A percentile compares a stretch with the other conserved stretches of the same genome.
These are phyloP conservation scores for Stylophora pistillata DNA, from an alignment of 64 coral and sea anemone species.

Conservation along the genomic window DNA sequence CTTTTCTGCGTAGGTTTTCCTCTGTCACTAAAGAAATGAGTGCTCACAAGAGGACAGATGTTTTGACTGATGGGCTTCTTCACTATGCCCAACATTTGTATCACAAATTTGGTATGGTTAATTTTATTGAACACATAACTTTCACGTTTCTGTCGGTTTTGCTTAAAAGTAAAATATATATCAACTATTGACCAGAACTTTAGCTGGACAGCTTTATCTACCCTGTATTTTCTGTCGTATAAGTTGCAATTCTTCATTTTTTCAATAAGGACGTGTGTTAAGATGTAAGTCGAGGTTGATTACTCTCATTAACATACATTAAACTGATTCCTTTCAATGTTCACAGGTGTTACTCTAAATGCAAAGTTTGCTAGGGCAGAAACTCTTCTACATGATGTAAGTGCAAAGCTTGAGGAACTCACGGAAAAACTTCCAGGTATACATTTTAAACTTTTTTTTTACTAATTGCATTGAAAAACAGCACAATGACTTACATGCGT, in stretches of 20 bases:
- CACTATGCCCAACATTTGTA: conserved; percentile 64
- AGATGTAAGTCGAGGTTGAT: too few species aligned
- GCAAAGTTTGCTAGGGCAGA: conserved; percentile 51
- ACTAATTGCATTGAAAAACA: too few species aligned
- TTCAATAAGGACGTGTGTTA: too few species aligned
- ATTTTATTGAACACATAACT: neutral
- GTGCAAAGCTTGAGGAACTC: conserved; percentile 15
- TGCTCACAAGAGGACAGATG: conserved; percentile 65
- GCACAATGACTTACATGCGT: too few species aligned
- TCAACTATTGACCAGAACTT: neutral
- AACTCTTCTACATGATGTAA: conserved; percentile 16
- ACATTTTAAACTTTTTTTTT: conserved; percentile 1
- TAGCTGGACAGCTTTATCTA: conserved; percentile 6
- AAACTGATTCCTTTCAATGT: neutral
- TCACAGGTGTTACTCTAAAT: conserved; percentile 44
- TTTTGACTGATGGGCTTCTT: conserved; percentile 68
- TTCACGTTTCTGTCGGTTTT: neutral
- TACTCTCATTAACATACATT: too few species aligned
- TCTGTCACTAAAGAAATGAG: conserved; percentile 75
- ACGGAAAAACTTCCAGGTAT: conserved; percentile 43
- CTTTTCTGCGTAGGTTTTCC: conserved; percentile 62
- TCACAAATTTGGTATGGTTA: conserved; percentile 61
- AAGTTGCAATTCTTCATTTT: too few species aligned
- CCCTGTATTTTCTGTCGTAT: neutral
- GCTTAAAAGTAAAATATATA: neutral